Evolutionary conservation across 2,888 invertebrate species (phyloP).

Genomic region (Brenthis hecate): DNA sequence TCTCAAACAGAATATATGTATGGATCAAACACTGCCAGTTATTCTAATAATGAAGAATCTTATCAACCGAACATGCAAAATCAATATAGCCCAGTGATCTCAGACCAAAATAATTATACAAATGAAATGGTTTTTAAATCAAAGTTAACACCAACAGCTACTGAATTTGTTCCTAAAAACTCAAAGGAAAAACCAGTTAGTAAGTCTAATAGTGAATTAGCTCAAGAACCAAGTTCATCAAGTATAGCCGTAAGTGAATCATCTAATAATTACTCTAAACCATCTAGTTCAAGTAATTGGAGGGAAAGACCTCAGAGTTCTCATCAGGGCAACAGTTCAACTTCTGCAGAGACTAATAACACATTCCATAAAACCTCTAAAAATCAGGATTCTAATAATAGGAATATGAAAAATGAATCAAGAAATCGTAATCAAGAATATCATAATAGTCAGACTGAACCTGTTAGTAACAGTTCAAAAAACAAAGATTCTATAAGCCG

Average conservation of each 20-base stretch:
- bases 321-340: slow-evolving; percentile 45
- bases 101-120: slow-evolving; percentile 52
- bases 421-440: slow-evolving; percentile 42
- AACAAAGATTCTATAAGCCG: slow-evolving; percentile 30
- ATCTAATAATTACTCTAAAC: slow-evolving; percentile 50
- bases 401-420: slow-evolving; percentile 46
- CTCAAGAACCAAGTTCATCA: slow-evolving; percentile 42
- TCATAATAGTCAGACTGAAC: slow-evolving; percentile 38
- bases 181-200: slow-evolving; percentile 51
- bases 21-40: slow-evolving; percentile 50
- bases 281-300: slow-evolving; percentile 62
- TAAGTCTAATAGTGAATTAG: slow-evolving; percentile 41
- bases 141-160: slow-evolving; percentile 81
- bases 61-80: slow-evolving; percentile 54
- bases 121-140: slow-evolving; percentile 71
- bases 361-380: slow-evolving; percentile 49
- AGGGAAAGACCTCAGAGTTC: slow-evolving; percentile 61
- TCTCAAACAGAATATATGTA: slow-evolving; percentile 56
- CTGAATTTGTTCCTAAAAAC: slow-evolving; percentile 81
- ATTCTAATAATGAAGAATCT: slow-evolving; percentile 49
- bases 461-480: slow-evolving; percentile 28
- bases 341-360: slow-evolving; percentile 32
- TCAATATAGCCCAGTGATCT: slow-evolving; percentile 48
- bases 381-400: slow-evolving; percentile 48
- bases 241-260: slow-evolving; percentile 43